phyloP scores from a whole-genome alignment of 2,888 invertebrate genomes.

The Philaethria dido region DNA sequence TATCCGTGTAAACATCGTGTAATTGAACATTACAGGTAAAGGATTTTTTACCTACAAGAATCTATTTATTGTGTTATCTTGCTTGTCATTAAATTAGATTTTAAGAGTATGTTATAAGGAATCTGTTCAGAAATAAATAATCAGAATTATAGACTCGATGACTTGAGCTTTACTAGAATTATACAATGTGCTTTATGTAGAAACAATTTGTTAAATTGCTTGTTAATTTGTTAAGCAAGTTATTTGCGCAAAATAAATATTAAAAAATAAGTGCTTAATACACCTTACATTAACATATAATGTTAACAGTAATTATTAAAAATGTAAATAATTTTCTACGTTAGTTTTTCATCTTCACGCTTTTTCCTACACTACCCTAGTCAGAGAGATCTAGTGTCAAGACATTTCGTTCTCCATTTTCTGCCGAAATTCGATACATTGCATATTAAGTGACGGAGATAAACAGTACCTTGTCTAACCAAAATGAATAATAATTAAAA shows the following conservation, averaged over 20 bases:
- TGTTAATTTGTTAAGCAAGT: neutral
- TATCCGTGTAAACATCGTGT: slow-evolving; percentile 81
- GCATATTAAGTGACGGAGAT: no score
- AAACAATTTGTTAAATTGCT: neutral
- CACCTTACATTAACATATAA: neutral
- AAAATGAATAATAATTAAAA: no score
- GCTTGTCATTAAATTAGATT: neutral
- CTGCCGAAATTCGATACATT: no score
- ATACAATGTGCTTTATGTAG: neutral
- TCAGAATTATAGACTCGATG: neutral
- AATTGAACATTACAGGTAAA: slow-evolving; percentile 75
- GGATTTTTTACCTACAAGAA: slow-evolving; percentile 54
- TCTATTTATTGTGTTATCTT: slow-evolving; percentile 11
- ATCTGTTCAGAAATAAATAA: neutral
- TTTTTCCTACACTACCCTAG: no score
- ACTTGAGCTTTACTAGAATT: neutral
- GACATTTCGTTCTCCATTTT: no score
- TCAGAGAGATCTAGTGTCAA: no score
- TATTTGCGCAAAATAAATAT: neutral
- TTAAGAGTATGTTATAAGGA: neutral
- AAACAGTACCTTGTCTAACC: no score
- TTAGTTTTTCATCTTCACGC: no score
- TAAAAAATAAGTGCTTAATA: neutral
- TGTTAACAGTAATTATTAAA: no score
- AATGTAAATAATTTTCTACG: no score